Conservation (phyloP, 2,113 vertebrate species). For the Lepisosteus oculatus region DNA sequence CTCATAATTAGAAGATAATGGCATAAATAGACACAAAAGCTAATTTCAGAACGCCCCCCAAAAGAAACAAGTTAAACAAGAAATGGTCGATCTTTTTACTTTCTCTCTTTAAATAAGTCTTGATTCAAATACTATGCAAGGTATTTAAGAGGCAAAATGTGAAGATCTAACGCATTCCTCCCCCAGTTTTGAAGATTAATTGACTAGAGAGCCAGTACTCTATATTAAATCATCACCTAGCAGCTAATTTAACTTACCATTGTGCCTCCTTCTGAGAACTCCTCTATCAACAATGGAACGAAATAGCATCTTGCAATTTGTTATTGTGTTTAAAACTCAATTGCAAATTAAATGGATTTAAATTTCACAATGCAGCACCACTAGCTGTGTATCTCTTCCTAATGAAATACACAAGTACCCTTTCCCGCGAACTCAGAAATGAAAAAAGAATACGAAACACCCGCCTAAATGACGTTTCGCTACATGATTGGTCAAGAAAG, state of each 20-base stretch:
- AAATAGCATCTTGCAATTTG: conserved; percentile 53
- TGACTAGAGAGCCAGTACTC: not conserved
- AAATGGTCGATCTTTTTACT: no score
- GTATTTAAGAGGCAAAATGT: no score
- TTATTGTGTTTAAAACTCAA: not conserved
- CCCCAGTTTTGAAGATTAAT: no score
- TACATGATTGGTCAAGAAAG: conserved; percentile 47
- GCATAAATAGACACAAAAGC: no score
- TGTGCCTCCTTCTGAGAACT: conserved; percentile 46
- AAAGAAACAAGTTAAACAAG: no score
- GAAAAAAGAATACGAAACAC: conserved; percentile 42
- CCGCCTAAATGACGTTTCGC: conserved; percentile 49
- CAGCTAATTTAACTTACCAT: conserved; percentile 49
- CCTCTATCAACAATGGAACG: conserved; percentile 58
- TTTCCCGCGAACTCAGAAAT: conserved; percentile 63
- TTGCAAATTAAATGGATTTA: not conserved
- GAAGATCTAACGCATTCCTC: no score
- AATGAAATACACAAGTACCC: no score
- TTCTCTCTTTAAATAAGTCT: no score
- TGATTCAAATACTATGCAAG: no score
- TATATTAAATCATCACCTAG: no score
- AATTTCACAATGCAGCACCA: not conserved
- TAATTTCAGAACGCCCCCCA: no score
- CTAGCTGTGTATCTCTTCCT: not conserved
- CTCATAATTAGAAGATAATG: no score